Evolutionary conservation across 1,140 invertebrate species (phyloP).

Genomic region (Orius laevigatus): DNA sequence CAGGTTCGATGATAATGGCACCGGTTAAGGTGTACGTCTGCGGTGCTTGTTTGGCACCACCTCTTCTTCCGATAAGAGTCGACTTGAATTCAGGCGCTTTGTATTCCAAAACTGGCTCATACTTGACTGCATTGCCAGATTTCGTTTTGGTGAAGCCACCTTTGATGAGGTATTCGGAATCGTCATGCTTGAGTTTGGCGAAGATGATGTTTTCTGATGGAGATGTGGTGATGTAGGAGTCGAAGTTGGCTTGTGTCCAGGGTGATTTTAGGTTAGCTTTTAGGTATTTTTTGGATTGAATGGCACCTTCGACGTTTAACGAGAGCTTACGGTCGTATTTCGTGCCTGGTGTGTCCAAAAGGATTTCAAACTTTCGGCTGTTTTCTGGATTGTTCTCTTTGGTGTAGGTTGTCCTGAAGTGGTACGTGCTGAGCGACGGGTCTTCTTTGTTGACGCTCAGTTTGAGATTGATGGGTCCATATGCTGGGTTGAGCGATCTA

Average conservation of each 20-base stretch:
- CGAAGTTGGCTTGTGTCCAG: slow-evolving; percentile 33
- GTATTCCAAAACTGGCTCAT: slow-evolving; percentile 51
- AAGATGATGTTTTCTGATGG: slow-evolving; percentile 32
- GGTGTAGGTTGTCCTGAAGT: slow-evolving; percentile 30
- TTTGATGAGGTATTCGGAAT: slow-evolving; percentile 39
- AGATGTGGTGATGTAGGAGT: slow-evolving; percentile 21
- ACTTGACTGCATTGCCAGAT: slow-evolving; percentile 31
- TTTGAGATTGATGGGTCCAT: slow-evolving; percentile 39
- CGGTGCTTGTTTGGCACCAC: slow-evolving; percentile 21
- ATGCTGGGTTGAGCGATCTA: slow-evolving; percentile 31
- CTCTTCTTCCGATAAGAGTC: slow-evolving; percentile 24
- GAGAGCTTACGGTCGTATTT: slow-evolving; percentile 40
- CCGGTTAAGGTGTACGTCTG: slow-evolving; percentile 14
- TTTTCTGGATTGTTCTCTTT: too few species aligned
- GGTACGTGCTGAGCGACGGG: slow-evolving; percentile 35
- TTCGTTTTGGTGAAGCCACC: slow-evolving; percentile 41
- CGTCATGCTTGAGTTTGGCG: slow-evolving; percentile 37
- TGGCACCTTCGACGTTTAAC: slow-evolving; percentile 31
- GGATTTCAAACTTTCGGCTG: slow-evolving; percentile 33
- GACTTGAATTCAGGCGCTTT: slow-evolving; percentile 31
- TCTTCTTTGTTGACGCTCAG: slow-evolving; percentile 46
- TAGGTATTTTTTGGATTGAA: slow-evolving; percentile 32
- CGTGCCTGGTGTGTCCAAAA: slow-evolving; percentile 51
- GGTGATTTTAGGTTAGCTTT: slow-evolving; percentile 39
- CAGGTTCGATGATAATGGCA: slow-evolving; percentile 31